These are phyloP conservation scores for Oligia latruncula DNA, from an alignment of 2,888 invertebrate genomes.

Conservation along the genomic window DNA sequence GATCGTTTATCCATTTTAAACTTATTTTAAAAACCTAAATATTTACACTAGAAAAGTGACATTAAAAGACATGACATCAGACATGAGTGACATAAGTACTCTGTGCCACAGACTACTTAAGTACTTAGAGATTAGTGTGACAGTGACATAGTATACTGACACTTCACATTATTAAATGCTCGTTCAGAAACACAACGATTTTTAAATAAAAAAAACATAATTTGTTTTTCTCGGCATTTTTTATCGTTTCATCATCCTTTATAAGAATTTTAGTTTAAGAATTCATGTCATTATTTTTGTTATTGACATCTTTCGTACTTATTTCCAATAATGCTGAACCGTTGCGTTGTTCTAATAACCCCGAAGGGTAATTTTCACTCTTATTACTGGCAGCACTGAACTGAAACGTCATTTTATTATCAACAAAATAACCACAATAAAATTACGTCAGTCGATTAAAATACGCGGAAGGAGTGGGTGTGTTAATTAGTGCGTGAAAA, in stretches of 20 bases:
- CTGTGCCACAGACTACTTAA: too few species aligned
- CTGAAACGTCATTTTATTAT: conserved; percentile 58
- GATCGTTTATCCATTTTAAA: conserved; percentile 74
- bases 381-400: conserved; percentile 42
- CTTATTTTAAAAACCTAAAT: conserved; percentile 38
- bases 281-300: not conserved
- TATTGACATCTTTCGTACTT: too few species aligned
- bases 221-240: not conserved
- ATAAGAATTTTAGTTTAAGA: too few species aligned
- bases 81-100: not conserved
- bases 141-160: not conserved
- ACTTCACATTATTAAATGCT: not conserved
- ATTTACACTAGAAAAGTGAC: conserved; percentile 43
- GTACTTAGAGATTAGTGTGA: too few species aligned
- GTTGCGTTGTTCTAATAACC: not conserved
- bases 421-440: conserved; percentile 59
- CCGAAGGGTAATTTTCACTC: conserved; percentile 14
- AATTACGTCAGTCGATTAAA: conserved; percentile 68
- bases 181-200: conserved; percentile 21
- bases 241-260: not conserved
- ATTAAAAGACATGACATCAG: not conserved
- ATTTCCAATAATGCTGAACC: not conserved
- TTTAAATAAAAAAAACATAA: not conserved
- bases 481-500: conserved; percentile 42
- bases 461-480: conserved; percentile 43